Percentiles rank a stretch among this genome's conserved stretches.
phyloP scores from a whole-genome alignment of 2,113 vertebrate genomes.

The Pterocles orientalis region DNA sequence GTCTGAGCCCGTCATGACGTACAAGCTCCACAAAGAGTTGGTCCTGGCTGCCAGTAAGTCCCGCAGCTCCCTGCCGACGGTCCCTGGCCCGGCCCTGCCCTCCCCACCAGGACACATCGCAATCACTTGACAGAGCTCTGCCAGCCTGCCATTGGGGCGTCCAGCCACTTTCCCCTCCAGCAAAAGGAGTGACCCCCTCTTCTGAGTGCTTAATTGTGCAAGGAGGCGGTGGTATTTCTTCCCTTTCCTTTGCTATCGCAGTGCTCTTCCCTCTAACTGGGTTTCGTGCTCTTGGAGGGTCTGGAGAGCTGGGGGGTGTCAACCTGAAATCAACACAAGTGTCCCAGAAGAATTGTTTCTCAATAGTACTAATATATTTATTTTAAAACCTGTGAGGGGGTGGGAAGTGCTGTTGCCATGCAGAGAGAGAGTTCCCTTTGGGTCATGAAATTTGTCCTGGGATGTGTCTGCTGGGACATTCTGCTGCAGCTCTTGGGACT shows the following conservation, averaged over 20 bases:
- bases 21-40: constrained; percentile 90
- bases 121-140: neutral
- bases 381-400: neutral
- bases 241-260: neutral
- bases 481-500: neutral
- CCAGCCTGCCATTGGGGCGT: accelerated
- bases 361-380: neutral
- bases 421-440: neutral
- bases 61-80: neutral
- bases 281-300: accelerated
- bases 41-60: constrained; percentile 95
- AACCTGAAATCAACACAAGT: neutral
- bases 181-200: neutral
- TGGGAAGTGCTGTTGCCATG: neutral
- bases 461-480: neutral
- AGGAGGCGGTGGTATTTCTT: neutral
- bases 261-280: neutral
- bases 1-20: constrained; percentile 95
- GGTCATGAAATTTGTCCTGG: neutral
- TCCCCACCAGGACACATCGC: neutral
- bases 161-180: neutral
- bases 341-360: neutral
- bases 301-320: neutral
- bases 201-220: neutral
- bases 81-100: neutral